These are phyloP conservation scores for Tolmerus cingulatus DNA, from an alignment of 2,888 invertebrate species.

Conservation along the genomic window DNA sequence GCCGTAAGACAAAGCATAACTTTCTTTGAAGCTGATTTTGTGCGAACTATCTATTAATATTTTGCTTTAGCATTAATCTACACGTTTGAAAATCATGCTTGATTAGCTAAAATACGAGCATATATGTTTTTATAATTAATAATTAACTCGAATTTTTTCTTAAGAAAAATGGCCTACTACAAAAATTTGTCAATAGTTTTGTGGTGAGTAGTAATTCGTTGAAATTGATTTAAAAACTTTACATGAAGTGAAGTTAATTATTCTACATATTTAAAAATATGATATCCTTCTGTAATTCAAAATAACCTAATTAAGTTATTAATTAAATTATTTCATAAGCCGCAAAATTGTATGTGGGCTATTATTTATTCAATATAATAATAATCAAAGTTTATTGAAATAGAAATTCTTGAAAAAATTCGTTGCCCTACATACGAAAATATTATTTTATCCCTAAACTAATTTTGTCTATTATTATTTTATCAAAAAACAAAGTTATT, in stretches of 20 bases:
- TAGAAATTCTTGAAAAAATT: not conserved
- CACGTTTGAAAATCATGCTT: not conserved
- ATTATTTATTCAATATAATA: not conserved
- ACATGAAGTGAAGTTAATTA: not conserved
- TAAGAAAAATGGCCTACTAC: not conserved
- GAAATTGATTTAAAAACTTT: not conserved
- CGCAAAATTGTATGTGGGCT: not conserved
- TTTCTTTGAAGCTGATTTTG: slow-evolving; percentile 9
- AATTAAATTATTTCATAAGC: not conserved
- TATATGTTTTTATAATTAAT: not conserved
- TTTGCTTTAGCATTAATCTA: not conserved
- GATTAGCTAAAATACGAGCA: not conserved
- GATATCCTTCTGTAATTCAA: not conserved
- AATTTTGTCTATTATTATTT: too few relatives aligned
- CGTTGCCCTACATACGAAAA: too few relatives aligned
- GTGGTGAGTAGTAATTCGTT: not conserved
- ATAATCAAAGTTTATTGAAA: not conserved
- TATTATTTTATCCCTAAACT: too few relatives aligned
- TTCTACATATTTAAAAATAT: not conserved
- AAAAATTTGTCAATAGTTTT: not conserved
- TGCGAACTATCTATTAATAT: not conserved
- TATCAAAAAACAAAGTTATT: not conserved
- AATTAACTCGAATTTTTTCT: not conserved
- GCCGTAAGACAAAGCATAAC: not conserved
- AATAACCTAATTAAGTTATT: not conserved